These are phyloP conservation scores for Drosophila sp. DNA, from an alignment of 1,140 invertebrate genomes.

Conservation along the genomic window DNA sequence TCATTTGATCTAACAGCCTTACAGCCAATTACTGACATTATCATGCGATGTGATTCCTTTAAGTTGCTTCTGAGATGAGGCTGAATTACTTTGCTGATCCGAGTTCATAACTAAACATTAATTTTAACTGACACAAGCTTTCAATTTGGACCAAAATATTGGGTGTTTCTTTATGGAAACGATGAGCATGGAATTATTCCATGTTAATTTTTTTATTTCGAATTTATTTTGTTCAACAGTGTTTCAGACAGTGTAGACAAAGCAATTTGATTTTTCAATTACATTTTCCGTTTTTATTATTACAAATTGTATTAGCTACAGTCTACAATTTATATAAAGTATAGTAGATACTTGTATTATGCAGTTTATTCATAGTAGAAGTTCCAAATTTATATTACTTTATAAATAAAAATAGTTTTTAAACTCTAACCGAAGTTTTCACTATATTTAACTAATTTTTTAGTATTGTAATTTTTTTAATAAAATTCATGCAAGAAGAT, in stretches of 20 bases:
- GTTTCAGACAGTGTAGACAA: not conserved
- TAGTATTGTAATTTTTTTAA: too few species aligned
- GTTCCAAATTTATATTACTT: too few species aligned
- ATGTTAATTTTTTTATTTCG: not conserved
- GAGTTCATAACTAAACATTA: slow-evolving; percentile 36
- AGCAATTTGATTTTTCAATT: not conserved
- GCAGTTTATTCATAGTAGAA: too few species aligned
- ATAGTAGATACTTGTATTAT: too few species aligned
- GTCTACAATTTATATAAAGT: too few species aligned
- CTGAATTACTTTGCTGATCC: not conserved
- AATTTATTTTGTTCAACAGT: not conserved
- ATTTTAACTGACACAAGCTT: not conserved
- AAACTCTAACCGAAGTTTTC: too few species aligned
- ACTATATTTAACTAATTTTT: too few species aligned
- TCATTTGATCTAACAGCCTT: not conserved
- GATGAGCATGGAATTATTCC: not conserved
- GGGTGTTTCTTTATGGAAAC: not conserved
- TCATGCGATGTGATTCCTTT: not conserved
- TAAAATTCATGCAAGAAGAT: too few species aligned
- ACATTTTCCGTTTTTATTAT: too few species aligned
- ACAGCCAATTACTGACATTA: slow-evolving; percentile 12
- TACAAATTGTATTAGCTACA: too few species aligned
- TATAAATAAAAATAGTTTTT: too few species aligned
- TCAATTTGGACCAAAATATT: slow-evolving; percentile 1
- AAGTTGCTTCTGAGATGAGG: not conserved